Evolutionary conservation across 92 coral and sea anemone species (phyloP).

Genomic region (Zoanthus sociatus): DNA sequence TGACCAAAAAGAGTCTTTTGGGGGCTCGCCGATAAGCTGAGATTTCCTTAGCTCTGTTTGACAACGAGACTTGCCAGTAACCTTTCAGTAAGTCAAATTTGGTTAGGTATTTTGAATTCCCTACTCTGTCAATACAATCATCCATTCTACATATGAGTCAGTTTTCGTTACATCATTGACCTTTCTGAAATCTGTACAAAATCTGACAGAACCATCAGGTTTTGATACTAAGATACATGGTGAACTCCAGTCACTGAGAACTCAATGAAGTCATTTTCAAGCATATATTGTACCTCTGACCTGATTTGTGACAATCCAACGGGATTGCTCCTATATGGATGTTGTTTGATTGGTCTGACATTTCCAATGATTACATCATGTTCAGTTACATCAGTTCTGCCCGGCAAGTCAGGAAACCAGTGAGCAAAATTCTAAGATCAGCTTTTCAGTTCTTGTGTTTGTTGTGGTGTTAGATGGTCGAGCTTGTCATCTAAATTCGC

Average conservation of each 20-base stretch:
- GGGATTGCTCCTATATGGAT: conserved; percentile 53
- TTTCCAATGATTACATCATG: conserved; percentile 60
- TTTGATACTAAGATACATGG: conserved; percentile 61
- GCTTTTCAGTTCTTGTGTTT: conserved; percentile 46
- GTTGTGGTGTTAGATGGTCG: neutral
- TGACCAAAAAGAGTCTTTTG: too few relatives aligned
- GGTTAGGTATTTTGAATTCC: neutral
- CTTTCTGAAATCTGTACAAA: conserved; percentile 39
- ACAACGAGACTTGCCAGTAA: conserved; percentile 67
- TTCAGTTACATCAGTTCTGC: conserved; percentile 40
- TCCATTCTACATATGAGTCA: neutral
- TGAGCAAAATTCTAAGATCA: conserved; percentile 24
- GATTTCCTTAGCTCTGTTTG: conserved; percentile 66
- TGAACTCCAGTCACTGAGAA: conserved; percentile 58
- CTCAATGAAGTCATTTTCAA: conserved; percentile 63
- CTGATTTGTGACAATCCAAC: conserved; percentile 36
- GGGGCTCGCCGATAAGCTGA: conserved; percentile 44
- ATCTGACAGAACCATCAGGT: conserved; percentile 26
- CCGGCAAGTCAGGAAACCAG: conserved; percentile 49
- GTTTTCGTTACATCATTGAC: conserved; percentile 16
- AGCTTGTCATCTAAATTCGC: neutral
- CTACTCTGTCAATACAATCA: too few relatives aligned
- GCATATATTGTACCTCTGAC: conserved; percentile 41
- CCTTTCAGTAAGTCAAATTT: conserved; percentile 67
- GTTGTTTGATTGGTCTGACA: conserved; percentile 55